phyloP scores from a whole-genome alignment of 1,140 invertebrate species.

The Drosophila pruinosa region DNA sequence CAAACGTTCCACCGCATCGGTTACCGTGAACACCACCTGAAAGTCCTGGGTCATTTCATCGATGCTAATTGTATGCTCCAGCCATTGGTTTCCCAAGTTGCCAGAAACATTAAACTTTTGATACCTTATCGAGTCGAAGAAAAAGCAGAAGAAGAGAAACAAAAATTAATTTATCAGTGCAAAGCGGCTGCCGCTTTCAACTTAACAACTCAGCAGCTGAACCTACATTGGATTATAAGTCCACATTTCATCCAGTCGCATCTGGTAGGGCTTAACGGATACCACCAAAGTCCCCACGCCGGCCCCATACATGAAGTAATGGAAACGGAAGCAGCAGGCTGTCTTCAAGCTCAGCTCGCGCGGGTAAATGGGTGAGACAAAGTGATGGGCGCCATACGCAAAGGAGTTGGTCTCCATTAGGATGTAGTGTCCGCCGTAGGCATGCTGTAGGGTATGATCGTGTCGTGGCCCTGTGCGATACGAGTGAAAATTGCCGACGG shows the following conservation, averaged over 20 bases:
- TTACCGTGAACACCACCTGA: constrained; percentile 66
- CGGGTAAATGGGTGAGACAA: constrained; percentile 68
- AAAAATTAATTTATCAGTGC: constrained; percentile 6
- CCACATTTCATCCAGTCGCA: constrained; percentile 46
- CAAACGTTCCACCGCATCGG: constrained; percentile 25
- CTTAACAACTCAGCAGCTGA: constrained; percentile 7
- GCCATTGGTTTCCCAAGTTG: constrained; percentile 59
- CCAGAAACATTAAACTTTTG: constrained; percentile 45
- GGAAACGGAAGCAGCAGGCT: constrained; percentile 72
- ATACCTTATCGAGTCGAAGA: no score
- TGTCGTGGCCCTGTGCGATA: constrained; percentile 66
- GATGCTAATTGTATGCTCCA: constrained; percentile 67
- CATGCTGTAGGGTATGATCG: constrained; percentile 65
- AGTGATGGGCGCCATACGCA: constrained; percentile 16
- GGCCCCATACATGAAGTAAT: constrained; percentile 74
- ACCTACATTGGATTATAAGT: constrained; percentile 21
- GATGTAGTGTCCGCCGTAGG: constrained; percentile 73
- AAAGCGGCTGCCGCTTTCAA: background rate
- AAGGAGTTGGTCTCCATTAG: constrained; percentile 52
- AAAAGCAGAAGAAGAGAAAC: background rate
- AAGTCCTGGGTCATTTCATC: constrained; percentile 70
- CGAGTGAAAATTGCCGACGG: constrained; percentile 31
- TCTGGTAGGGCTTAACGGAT: constrained; percentile 55
- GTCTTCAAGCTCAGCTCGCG: constrained; percentile 57
- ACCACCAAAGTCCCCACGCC: constrained; percentile 67